Conservation (phyloP, 2,888 invertebrate species). For the Chrysopilus asiliformis region DNA sequence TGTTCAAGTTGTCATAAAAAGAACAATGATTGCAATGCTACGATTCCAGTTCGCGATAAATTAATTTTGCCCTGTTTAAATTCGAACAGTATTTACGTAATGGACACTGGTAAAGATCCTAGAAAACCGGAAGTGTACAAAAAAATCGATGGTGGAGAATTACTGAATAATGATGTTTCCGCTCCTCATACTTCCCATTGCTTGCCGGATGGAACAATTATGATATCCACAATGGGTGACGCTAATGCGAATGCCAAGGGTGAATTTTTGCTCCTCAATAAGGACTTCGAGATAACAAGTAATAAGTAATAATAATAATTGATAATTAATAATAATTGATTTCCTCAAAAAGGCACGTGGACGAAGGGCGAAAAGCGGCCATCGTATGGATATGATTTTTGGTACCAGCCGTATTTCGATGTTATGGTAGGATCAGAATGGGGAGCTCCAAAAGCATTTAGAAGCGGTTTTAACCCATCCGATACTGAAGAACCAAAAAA, state of each 20-base stretch:
- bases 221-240: constrained; percentile 93
- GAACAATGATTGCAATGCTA: too few species aligned
- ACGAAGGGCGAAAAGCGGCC: constrained; percentile 51
- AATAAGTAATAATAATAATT: too few species aligned
- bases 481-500: constrained; percentile 42
- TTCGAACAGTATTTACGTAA: constrained; percentile 69
- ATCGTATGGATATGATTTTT: constrained; percentile 85
- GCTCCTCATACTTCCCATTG: constrained; percentile 93
- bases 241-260: constrained; percentile 70
- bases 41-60: constrained; percentile 54
- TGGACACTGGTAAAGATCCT: constrained; percentile 65
- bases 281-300: constrained; percentile 58
- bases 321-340: too few species aligned
- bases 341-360: too few species aligned
- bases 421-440: constrained; percentile 86
- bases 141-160: constrained; percentile 67
- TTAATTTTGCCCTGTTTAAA: constrained; percentile 71
- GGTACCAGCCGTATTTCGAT: constrained; percentile 93
- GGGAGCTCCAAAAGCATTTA: constrained; percentile 77
- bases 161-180: constrained; percentile 62
- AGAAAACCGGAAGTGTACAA: constrained; percentile 59
- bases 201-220: constrained; percentile 78
- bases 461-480: constrained; percentile 42
- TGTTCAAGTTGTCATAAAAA: constrained; percentile 77
- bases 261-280: constrained; percentile 78